These are phyloP conservation scores for Noctua comes DNA, from an alignment of 2,888 invertebrate genomes.

Conservation along the genomic window DNA sequence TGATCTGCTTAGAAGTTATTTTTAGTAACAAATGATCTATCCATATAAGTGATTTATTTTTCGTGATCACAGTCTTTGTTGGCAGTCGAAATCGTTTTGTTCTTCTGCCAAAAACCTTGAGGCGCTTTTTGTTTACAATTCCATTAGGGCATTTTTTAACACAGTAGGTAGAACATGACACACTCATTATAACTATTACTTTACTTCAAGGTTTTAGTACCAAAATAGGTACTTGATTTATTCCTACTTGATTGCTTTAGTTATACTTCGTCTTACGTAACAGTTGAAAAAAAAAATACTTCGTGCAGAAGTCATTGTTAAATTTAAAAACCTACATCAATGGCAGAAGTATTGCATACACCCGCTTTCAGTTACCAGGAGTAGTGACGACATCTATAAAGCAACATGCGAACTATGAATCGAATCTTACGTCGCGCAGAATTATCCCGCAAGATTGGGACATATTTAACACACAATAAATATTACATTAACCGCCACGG, in stretches of 20 bases:
- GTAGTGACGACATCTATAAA: background rate
- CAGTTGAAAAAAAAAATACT: too few relatives aligned
- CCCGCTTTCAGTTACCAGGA: background rate
- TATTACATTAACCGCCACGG: too few relatives aligned
- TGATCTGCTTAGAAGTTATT: background rate
- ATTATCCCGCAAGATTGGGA: too few relatives aligned
- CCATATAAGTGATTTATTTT: background rate
- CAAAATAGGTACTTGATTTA: background rate
- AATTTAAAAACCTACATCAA: too few relatives aligned
- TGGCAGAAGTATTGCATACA: background rate
- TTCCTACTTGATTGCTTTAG: background rate
- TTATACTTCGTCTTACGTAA: background rate
- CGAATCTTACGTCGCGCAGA: background rate
- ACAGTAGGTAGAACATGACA: background rate
- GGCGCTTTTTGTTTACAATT: background rate
- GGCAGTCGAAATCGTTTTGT: background rate
- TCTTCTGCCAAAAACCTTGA: constrained; percentile 15
- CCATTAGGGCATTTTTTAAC: background rate
- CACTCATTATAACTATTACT: constrained; percentile 21
- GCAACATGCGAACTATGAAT: background rate
- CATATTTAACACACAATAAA: too few relatives aligned
- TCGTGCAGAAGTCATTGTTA: background rate
- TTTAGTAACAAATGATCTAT: background rate
- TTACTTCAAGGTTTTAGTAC: constrained; percentile 1
- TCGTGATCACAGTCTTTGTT: background rate